phyloP scores from a whole-genome alignment of 2,113 vertebrate species.

The Malurus cyaneus region DNA sequence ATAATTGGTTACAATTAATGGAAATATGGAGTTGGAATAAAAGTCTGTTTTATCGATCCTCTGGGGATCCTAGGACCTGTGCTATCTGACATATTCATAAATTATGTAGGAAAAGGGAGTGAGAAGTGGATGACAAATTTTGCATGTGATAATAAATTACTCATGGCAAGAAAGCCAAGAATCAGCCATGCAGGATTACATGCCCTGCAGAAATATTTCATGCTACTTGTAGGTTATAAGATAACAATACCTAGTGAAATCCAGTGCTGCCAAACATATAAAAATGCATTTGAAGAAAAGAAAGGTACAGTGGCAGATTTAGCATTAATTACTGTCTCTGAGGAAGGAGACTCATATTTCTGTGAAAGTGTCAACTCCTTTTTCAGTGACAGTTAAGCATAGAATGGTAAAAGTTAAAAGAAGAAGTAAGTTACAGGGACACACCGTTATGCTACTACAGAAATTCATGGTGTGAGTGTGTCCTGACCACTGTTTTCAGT shows the following conservation, averaged over 20 bases:
- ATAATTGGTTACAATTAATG: neutral
- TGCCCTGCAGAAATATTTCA: neutral
- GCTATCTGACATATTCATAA: neutral
- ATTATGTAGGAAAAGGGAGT: neutral
- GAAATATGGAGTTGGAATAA: neutral
- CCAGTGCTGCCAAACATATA: neutral
- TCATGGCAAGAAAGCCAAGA: neutral
- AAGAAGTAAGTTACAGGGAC: neutral
- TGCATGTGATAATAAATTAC: neutral
- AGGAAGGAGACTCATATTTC: neutral
- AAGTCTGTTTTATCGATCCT: neutral
- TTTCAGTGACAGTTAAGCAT: neutral
- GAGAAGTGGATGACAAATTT: neutral
- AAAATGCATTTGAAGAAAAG: neutral
- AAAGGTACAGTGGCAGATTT: neutral
- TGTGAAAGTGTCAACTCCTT: neutral
- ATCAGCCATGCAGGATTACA: neutral
- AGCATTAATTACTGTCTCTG: neutral
- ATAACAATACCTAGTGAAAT: neutral
- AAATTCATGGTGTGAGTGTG: neutral
- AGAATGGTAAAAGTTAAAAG: neutral
- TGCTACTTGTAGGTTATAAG: neutral
- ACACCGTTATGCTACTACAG: neutral
- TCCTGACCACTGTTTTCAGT: neutral
- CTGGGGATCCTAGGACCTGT: neutral